Conservation (phyloP, 2,113 vertebrate genomes). For the Peucedramus taeniatus region DNA sequence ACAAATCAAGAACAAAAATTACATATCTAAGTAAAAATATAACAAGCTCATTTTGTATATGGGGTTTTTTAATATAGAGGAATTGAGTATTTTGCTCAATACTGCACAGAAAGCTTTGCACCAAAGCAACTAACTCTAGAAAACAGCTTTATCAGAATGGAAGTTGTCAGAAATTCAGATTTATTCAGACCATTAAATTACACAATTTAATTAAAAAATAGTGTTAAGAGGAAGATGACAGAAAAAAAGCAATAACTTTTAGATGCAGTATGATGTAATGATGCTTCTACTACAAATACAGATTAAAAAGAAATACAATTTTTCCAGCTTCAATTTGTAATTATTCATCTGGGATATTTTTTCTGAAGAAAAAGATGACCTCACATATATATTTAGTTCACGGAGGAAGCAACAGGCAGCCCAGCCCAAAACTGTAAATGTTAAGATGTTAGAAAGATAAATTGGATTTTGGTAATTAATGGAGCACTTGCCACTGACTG, state of each 20-base stretch:
- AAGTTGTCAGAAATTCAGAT: neutral
- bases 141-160: neutral
- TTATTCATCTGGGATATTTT: neutral
- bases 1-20: neutral
- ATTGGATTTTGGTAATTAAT: neutral
- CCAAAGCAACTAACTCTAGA: neutral
- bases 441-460: neutral
- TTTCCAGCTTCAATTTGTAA: neutral
- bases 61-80: neutral
- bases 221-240: neutral
- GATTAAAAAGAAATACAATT: neutral
- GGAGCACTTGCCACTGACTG: neutral
- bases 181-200: neutral
- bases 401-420: neutral
- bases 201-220: neutral
- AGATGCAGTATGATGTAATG: neutral
- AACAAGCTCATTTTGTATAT: neutral
- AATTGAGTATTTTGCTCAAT: neutral
- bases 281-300: neutral
- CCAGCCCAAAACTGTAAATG: neutral
- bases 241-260: neutral
- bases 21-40: neutral
- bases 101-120: neutral
- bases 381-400: neutral
- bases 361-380: neutral